Base-by-base conservation (phyloP, 2,797 vertebrate species). In the Rhinogobio ventralis region DNA sequence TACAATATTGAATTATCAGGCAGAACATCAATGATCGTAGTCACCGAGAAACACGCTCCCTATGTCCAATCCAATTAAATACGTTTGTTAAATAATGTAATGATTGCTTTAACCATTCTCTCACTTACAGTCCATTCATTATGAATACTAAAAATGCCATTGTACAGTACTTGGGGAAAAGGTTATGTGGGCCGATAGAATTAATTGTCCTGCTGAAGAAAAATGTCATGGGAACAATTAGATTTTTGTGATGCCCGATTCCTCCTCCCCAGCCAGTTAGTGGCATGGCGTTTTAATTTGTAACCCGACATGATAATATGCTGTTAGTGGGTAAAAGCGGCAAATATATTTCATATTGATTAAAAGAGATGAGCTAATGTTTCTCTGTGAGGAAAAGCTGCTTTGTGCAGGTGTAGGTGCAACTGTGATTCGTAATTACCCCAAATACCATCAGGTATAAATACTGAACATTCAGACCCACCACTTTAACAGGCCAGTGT, bases 151-250 rank as follows among this genome's bases (percentile, higher is more conserved):
- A 93, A 95, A 95, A 95, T 92, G 93, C 91, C 92, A 94, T 94
- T 90, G 92, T 94, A 92, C 89, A 69, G 90, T 91, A 92, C 92
- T 88, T 92, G 90, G 91, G 91, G 90, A 95, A 88, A 94, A 95
- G 94, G 94, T 95, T 95, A 95, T 94, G 93, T 92, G 94, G 94
- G 95, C 94, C 93, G 93, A 94, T 94, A 92, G 91, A 95, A 95
- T 95, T 95, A 95, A 96, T 96, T 94, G 94, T 93, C 91, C 92
- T 85, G 90, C 91, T 90, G 91, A 92, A 90, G 89, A 94, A 95
- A 94, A 94, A 95, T 94, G 93, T 94, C 94, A 95, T 93, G 94
- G 94, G 92, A 93, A 94, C 94, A 94, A 94, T 94, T 93, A 94
- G 93, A 94, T 94, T 93, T 93, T 90, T 92, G 92, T 90, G 92